Percentiles rank a stretch among this genome's conserved stretches.
Conservation (phyloP, 2,113 vertebrate species). For the Toxotes chatareus region DNA sequence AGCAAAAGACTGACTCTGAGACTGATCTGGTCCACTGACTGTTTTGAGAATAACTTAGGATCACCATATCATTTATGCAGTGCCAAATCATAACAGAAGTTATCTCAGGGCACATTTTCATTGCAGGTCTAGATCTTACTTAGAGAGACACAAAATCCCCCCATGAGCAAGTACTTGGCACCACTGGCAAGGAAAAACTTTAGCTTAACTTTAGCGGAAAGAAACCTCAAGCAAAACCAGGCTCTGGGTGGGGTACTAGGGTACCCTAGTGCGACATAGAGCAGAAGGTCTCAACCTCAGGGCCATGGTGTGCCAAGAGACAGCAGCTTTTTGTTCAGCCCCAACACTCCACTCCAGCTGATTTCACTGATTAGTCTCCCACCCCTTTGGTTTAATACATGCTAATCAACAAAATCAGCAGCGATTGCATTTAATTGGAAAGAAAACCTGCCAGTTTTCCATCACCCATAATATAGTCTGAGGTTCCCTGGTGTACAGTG, state of each 20-base stretch:
- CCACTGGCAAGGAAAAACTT: no score
- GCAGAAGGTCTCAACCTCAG: slow-evolving; percentile 13
- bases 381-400: slow-evolving; percentile 23
- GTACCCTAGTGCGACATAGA: neutral
- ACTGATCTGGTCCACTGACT: slow-evolving; percentile 7
- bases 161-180: no score
- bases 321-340: slow-evolving; percentile 9
- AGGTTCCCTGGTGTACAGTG: slow-evolving; percentile 9
- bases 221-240: no score
- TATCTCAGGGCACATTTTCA: no score
- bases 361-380: slow-evolving; percentile 33
- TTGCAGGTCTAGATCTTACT: no score
- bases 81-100: no score
- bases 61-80: neutral
- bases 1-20: neutral
- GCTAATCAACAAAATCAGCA: slow-evolving; percentile 50
- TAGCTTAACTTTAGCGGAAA: no score
- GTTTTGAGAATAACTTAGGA: neutral
- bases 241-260: no score
- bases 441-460: slow-evolving; percentile 21
- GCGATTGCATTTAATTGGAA: slow-evolving; percentile 30
- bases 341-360: slow-evolving; percentile 17
- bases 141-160: no score
- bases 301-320: slow-evolving; percentile 2
- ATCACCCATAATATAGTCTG: slow-evolving; percentile 4